Evolutionary conservation across 2,888 invertebrate species (phyloP).

Genomic region (Calliphora vomitoria): DNA sequence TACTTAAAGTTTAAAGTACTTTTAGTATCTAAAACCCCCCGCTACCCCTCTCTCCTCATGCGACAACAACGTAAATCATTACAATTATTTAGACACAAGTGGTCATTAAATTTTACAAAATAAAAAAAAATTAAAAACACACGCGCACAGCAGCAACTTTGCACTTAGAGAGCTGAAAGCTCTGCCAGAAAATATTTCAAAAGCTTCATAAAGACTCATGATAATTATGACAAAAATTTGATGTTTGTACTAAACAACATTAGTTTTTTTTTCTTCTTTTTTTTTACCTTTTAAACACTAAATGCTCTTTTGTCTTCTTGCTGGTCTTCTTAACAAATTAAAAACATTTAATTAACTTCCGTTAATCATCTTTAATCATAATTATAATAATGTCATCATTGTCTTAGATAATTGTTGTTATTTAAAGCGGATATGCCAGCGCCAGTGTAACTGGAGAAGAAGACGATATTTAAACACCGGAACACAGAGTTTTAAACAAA

Average conservation of each 20-base stretch:
- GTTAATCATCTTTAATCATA: slow-evolving; percentile 56
- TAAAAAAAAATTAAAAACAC: neutral
- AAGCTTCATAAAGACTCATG: neutral
- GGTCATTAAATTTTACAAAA: slow-evolving; percentile 38
- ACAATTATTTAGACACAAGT: slow-evolving; percentile 53
- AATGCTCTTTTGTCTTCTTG: slow-evolving; percentile 1
- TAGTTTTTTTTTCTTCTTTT: too few relatives aligned
- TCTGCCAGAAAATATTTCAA: too few relatives aligned
- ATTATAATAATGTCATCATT: slow-evolving; percentile 38
- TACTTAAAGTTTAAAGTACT: neutral
- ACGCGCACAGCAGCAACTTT: neutral
- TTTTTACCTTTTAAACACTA: neutral
- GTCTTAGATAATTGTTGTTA: slow-evolving; percentile 20
- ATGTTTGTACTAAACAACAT: neutral
- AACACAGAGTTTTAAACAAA: too few relatives aligned
- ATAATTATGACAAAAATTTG: slow-evolving; percentile 36
- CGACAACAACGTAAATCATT: neutral
- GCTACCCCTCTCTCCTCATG: neutral
- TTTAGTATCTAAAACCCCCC: neutral
- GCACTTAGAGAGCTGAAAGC: neutral
- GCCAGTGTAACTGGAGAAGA: too few relatives aligned
- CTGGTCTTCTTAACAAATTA: slow-evolving; percentile 52
- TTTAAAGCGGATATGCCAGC: neutral
- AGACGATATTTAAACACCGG: too few relatives aligned
- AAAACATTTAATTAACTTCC: slow-evolving; percentile 70